Conservation (phyloP, 2,888 invertebrate genomes). For the Xylocampa areola region DNA sequence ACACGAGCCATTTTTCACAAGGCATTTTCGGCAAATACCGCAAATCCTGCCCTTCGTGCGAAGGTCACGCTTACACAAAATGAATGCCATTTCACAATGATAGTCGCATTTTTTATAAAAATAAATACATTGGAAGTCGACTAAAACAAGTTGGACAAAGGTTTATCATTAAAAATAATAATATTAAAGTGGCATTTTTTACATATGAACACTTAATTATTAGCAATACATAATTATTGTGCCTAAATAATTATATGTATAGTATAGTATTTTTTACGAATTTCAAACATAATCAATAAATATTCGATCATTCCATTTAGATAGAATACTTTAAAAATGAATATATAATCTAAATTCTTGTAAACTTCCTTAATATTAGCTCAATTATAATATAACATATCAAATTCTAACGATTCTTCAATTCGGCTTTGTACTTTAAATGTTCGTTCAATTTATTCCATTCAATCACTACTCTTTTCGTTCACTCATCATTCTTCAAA, state of each 20-base stretch:
- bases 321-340: slow-evolving; percentile 19
- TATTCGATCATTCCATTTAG: slow-evolving; percentile 41
- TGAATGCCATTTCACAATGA: no score
- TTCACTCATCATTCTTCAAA: slow-evolving; percentile 30
- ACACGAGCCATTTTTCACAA: no score
- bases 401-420: slow-evolving; percentile 24
- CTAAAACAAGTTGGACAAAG: no score
- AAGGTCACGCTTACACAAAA: no score
- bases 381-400: slow-evolving; percentile 51
- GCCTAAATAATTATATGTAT: slow-evolving; percentile 56
- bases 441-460: slow-evolving; percentile 26
- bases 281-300: slow-evolving; percentile 19
- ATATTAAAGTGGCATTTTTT: slow-evolving; percentile 19
- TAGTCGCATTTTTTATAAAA: no score
- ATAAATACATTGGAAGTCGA: neutral
- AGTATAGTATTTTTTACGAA: slow-evolving; percentile 56
- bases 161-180: neutral
- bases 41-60: no score
- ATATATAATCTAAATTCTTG: slow-evolving; percentile 14
- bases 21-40: no score
- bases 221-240: slow-evolving; percentile 52
- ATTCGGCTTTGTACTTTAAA: slow-evolving; percentile 23
- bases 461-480: slow-evolving; percentile 22
- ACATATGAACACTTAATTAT: slow-evolving; percentile 27
- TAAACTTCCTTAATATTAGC: slow-evolving; percentile 40